Conservation (phyloP, 2,113 vertebrate genomes). For the Rhinolophus sinicus region DNA sequence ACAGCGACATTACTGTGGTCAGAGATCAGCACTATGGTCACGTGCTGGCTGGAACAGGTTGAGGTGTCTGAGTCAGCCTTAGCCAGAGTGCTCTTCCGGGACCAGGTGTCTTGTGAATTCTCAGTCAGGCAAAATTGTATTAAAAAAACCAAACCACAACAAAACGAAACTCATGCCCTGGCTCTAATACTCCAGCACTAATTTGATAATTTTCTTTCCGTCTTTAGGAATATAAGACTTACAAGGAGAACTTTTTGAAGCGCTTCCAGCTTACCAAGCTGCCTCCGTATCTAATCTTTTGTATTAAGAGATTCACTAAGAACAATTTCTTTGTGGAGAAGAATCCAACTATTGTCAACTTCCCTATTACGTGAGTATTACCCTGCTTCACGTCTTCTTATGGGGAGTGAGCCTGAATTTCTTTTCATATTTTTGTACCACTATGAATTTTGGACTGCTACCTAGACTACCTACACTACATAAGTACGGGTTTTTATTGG, state of each 20-base stretch:
- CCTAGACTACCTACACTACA: rapidly evolving
- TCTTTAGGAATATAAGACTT: constrained; percentile 96
- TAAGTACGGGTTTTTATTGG: background rate
- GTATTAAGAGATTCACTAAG: constrained; percentile 99
- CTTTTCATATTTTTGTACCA: background rate
- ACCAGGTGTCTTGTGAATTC: constrained; percentile 14
- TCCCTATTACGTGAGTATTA: constrained; percentile 95
- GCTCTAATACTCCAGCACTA: background rate
- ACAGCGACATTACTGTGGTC: background rate
- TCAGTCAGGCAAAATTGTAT: constrained; percentile 17
- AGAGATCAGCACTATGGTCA: background rate
- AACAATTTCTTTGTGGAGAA: constrained; percentile 99
- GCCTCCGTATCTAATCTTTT: constrained; percentile 98
- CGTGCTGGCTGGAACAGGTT: background rate
- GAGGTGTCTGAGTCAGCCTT: background rate
- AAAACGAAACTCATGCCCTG: background rate
- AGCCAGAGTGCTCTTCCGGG: background rate
- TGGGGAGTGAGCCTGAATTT: background rate
- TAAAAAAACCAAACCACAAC: background rate
- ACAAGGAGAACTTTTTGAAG: constrained; percentile 99
- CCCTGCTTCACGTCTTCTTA: too few species aligned
- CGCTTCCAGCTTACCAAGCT: constrained; percentile 96
- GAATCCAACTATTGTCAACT: constrained; percentile 99
- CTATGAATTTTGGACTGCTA: background rate
- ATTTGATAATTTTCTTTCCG: background rate